These are phyloP conservation scores for Muscina levida DNA, from an alignment of 2,888 invertebrate species.

Conservation along the genomic window DNA sequence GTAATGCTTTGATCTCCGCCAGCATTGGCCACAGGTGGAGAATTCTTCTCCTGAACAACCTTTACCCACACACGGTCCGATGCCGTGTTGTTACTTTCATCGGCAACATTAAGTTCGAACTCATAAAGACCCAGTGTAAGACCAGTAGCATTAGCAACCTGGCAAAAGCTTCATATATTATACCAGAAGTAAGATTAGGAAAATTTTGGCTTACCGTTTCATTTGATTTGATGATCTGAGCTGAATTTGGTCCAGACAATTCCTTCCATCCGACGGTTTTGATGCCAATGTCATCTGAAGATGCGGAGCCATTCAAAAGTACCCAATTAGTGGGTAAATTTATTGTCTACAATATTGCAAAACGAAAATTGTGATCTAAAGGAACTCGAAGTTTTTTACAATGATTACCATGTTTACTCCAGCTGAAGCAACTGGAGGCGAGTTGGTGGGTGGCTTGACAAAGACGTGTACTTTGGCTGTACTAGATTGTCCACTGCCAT, in stretches of 20 bases:
- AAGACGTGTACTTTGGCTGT: slow-evolving; percentile 94
- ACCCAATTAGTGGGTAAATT: slow-evolving; percentile 92
- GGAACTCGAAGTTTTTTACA: neutral
- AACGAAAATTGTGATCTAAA: too few relatives aligned
- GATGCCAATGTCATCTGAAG: slow-evolving; percentile 91
- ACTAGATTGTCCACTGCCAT: slow-evolving; percentile 92
- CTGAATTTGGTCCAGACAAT: slow-evolving; percentile 85
- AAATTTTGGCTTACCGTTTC: slow-evolving; percentile 81
- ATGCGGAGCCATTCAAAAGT: slow-evolving; percentile 88
- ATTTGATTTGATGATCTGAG: slow-evolving; percentile 82
- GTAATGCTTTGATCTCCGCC: slow-evolving; percentile 91
- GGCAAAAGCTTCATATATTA: slow-evolving; percentile 18
- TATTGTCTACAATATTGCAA: slow-evolving; percentile 82
- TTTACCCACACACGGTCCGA: slow-evolving; percentile 86
- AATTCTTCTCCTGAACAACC: slow-evolving; percentile 94
- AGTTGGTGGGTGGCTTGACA: slow-evolving; percentile 93
- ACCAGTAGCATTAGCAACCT: slow-evolving; percentile 87
- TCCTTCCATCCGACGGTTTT: slow-evolving; percentile 92
- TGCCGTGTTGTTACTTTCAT: slow-evolving; percentile 91
- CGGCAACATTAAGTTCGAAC: slow-evolving; percentile 90
- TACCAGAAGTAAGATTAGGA: too few relatives aligned
- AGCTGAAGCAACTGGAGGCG: slow-evolving; percentile 88
- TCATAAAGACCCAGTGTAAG: slow-evolving; percentile 92
- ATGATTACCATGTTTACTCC: slow-evolving; percentile 81
- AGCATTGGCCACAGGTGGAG: slow-evolving; percentile 92